Evolutionary conservation across 2,888 invertebrate genomes (phyloP).

Genomic region (Podabrus alpinus): DNA sequence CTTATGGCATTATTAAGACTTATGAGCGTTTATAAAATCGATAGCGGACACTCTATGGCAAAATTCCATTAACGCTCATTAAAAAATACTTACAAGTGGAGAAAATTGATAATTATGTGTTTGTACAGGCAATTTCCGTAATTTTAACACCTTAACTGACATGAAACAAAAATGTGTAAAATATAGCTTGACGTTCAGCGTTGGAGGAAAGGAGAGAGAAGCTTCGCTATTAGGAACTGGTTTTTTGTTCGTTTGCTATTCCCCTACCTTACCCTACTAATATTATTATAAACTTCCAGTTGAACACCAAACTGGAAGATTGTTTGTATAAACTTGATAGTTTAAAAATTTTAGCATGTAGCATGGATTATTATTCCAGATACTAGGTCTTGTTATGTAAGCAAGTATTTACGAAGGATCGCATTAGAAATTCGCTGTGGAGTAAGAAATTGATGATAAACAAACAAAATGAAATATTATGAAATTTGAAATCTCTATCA

Average conservation of each 20-base stretch:
- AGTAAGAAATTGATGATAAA: not conserved
- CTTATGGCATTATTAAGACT: not conserved
- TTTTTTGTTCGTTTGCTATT: not conserved
- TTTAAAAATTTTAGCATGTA: not conserved
- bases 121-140: not conserved
- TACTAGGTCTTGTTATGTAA: not conserved
- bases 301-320: not conserved
- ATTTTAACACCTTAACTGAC: not conserved
- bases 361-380: not conserved
- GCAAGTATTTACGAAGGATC: not conserved
- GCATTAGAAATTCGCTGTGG: not conserved
- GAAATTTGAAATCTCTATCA: conserved; percentile 17
- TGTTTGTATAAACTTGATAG: not conserved
- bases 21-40: not conserved
- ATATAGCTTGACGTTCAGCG: not conserved
- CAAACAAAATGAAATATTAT: not conserved
- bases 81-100: not conserved
- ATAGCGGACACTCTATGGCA: not conserved
- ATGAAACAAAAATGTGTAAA: not conserved
- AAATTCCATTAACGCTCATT: not conserved
- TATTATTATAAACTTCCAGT: not conserved
- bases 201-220: not conserved
- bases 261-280: not conserved
- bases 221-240: not conserved
- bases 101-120: not conserved